Evolutionary conservation across 2,888 invertebrate species (phyloP), one percentile per base, ranked within the genome.

Genomic region (Eudasyphora cyanicolor): DNA sequence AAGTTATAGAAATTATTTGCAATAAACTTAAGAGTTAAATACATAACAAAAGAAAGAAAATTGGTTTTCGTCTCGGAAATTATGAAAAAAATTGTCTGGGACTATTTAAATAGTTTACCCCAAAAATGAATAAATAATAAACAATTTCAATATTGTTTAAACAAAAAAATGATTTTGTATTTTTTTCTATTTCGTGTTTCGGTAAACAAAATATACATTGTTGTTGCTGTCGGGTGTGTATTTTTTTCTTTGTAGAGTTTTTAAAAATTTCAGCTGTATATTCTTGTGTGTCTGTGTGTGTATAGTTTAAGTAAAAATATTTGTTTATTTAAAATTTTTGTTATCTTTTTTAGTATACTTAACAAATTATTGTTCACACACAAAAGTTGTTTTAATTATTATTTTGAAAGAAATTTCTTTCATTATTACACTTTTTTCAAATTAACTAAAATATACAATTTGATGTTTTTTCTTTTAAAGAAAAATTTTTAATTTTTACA

Each of bases 321-420:
- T 45, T n/a, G n/a, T n/a, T 45, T 45, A 14, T 45, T 45, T 45
- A 10, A 38, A 38, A 38, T 45, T 19, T 51, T 51, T 4, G 3
- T 51, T 51, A 51, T 19, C 19, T 51, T n/a, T n/a, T n/a, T 51
- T 5, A 51, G 21, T 14, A 21, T 21, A 7, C 21, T 51, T 10
- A 51, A 14, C 21, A 24, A 51, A 64, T 64, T 64, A 64, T 38
- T 64, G 35, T 64, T 64, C 62, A 62, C n/a, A 64, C 35, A 64
- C 64, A 64, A 64, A 51, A 35, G 19, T 21, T n/a, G n/a, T n/a
- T n/a, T n/a, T n/a, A n/a, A 14, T 24, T 2, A 6, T n/a, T 49
- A 51, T 17, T 51, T 51, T 21, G 19, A 51, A n/a, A 51, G 21
- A 5, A 21, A 5, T 51, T 51, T 51, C 19, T 49, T 49, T 49